Conservation (phyloP, 2,888 invertebrate genomes). For the Dryocosmus kuriphilus region DNA sequence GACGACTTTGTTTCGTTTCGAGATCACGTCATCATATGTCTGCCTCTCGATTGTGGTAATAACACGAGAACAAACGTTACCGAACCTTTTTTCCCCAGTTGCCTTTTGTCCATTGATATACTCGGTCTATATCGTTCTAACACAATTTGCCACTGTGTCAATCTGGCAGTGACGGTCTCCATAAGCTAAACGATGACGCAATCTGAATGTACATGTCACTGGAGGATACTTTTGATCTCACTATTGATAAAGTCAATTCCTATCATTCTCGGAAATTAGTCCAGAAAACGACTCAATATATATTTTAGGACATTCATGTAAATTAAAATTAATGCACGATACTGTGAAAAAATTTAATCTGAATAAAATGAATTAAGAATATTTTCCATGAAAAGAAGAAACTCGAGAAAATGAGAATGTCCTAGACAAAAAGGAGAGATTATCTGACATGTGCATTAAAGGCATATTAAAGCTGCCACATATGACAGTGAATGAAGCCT, state of each 20-base stretch:
- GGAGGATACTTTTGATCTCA: neutral
- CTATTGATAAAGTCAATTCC: neutral
- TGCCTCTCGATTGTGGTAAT: conserved; percentile 57
- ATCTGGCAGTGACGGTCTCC: conserved; percentile 22
- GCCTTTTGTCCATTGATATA: conserved; percentile 40
- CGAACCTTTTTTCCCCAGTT: conserved; percentile 25
- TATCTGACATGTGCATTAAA: conserved; percentile 40
- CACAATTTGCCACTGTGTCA: conserved; percentile 37
- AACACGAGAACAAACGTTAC: conserved; percentile 41
- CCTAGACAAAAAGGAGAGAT: conserved; percentile 29
- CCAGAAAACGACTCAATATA: too few relatives aligned
- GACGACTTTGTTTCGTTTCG: conserved; percentile 68
- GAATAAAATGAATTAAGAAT: neutral
- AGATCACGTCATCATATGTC: conserved; percentile 60
- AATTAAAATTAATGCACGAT: neutral
- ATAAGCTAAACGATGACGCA: conserved; percentile 30
- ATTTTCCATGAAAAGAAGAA: neutral
- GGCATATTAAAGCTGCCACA: conserved; percentile 42
- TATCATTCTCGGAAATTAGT: too few relatives aligned
- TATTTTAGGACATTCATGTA: neutral
- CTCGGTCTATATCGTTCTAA: conserved; percentile 27
- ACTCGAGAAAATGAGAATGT: conserved; percentile 34
- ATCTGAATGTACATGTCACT: conserved; percentile 12
- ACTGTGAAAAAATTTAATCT: neutral
- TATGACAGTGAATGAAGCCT: conserved; percentile 44